Percentiles rank a stretch among this genome's conserved stretches.
Evolutionary conservation across 2,888 invertebrate species (phyloP).

Genomic region (Diaprepes abbreviatus): DNA sequence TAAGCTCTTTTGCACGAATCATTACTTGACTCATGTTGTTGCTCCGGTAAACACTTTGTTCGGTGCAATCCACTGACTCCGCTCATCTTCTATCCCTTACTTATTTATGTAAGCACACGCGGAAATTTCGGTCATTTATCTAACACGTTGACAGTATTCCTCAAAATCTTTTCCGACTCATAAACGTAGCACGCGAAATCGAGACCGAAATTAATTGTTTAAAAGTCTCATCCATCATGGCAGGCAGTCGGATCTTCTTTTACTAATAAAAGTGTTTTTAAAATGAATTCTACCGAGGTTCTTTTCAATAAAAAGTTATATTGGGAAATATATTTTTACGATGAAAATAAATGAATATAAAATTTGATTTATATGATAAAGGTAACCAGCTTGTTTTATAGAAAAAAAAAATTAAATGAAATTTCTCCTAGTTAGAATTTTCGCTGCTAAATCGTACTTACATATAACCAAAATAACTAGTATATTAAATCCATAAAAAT

Average conservation of each 20-base stretch:
- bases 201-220: constrained; percentile 55
- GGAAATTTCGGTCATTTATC: constrained; percentile 60
- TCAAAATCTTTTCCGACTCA: constrained; percentile 59
- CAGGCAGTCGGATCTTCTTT: constrained; percentile 28
- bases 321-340: not conserved
- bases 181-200: constrained; percentile 54
- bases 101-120: constrained; percentile 65
- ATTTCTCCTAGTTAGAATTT: too few species aligned
- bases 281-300: constrained; percentile 1
- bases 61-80: constrained; percentile 51
- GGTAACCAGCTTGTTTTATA: too few species aligned
- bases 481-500: too few species aligned
- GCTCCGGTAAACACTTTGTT: constrained; percentile 67
- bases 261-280: constrained; percentile 43
- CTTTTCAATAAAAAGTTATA: not conserved
- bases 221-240: constrained; percentile 52
- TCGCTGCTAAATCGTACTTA: too few species aligned
- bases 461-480: too few species aligned
- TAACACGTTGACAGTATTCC: constrained; percentile 55
- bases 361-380: too few species aligned
- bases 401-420: too few species aligned
- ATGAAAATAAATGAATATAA: too few species aligned
- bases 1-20: constrained; percentile 65
- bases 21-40: constrained; percentile 66
- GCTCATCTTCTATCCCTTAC: constrained; percentile 54